Base-by-base conservation (phyloP, 2,113 vertebrate genomes). In the Acrocephalus arundinaceus region DNA sequence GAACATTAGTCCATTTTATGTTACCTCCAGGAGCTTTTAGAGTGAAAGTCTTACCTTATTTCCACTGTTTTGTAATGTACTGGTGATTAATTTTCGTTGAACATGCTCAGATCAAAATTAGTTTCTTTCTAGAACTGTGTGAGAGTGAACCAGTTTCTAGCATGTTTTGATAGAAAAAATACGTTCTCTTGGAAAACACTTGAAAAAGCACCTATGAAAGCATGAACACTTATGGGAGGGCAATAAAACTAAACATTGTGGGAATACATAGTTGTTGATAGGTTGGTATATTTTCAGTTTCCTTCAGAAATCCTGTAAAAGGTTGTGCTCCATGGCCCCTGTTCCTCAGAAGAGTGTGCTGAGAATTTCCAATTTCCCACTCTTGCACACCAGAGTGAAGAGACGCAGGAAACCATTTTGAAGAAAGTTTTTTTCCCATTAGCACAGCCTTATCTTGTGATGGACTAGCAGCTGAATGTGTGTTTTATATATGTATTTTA, bases 1-100 rank as follows among this genome's bases (percentile, higher is more conserved):
- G 89, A 94, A 71, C 79, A 93, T 93, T 91, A 73, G 65, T 87
- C 71, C 72, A 51, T 70, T 94, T 96, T 88, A 94, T 91, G 63
- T 81, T 93, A 63, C 92, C 82, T 91, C 84, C 73, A 95, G 74
- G 84, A 87, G 79, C 41, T 75, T 93, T 95, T 67, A 68, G 55
- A 75, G 52, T 31, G 43, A 19, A 94, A 90, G 27, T 85, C 82
- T 90, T 71, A 70, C 71, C 31, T 91, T 39, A 85, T 76, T 70
- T 55, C 61, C 45, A 51, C 43, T 37, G 35, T 39, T 93, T 93
- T 88, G 72, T 51, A 48, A 48, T 77, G 63, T 71, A 85, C 16
- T 39, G 41, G 24, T 0, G 0, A 85, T 94, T 92, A 87, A 91
- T 91, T 95, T 75, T 37, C 58, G 61, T 62, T 75, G 70, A 91